Base-by-base conservation (phyloP, 2,113 vertebrate species). In the Mionectes macconnelli region DNA sequence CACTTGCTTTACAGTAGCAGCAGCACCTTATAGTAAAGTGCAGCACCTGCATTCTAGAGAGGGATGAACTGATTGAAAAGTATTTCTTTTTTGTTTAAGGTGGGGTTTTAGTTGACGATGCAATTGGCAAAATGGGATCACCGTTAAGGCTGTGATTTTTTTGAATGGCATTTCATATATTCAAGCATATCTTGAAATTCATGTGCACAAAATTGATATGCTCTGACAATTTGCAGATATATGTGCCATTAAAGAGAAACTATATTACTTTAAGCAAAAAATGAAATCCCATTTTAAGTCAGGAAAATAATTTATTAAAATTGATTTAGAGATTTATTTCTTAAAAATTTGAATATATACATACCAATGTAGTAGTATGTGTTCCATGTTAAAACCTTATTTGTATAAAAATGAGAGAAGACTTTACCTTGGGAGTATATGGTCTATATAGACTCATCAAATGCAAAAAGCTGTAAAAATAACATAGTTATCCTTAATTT, bases 231-330 rank as follows among this genome's bases (percentile, higher is more conserved):
- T 78, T 66, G 13, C 27, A 84, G 11, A 37, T 52, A 9, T 16
- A 44, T 33, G 3, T 39, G 4, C 8, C 22, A 60, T 64, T 67
- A 45, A 67, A 69, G 7, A 70, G 7, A 76, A 86, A 35, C 2
- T 31, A 21, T 12, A 9, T 33, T 57, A 40, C 8, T 78, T 40
- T 33, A 21, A 63, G 19, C 0, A 53, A 53, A 40, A 39, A 44
- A 31, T 52, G 6, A 60, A 59, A 44, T 1, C 0, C 0, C 19
- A 22, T 3, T 31, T 44, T 16, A 4, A 3, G 2, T 63, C 9
- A 35, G 19, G 20, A 60, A 90, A 92, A 55, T 15, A 78, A 50
- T 23, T 40, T 31, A 39, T 63, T 64, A 22, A 75, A 85, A 44
- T 59, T 4, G 23, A 62, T 69, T 76, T 53, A 57, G 2, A 25